Percentiles rank a stretch among this genome's conserved stretches.
Conservation (phyloP, 2,113 vertebrate species). For the Acanthochromis polyacanthus region DNA sequence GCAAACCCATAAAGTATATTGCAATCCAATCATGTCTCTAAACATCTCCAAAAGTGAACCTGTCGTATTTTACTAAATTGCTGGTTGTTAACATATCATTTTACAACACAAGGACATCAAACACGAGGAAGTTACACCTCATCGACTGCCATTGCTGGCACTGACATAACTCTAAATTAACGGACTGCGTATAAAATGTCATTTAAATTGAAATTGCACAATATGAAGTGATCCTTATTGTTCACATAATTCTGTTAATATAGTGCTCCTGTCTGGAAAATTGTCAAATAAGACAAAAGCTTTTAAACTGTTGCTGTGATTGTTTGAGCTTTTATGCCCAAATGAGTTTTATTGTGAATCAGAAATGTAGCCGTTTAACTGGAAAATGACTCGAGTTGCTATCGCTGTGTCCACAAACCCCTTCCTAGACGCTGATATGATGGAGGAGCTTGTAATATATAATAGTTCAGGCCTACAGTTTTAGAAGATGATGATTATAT, state of each 20-base stretch:
- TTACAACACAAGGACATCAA: conserved; percentile 6
- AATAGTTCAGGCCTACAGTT: background rate
- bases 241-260: background rate
- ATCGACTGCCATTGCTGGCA: background rate
- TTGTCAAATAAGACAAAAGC: background rate
- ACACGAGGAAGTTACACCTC: background rate
- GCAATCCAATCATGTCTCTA: conserved; percentile 54
- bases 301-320: background rate
- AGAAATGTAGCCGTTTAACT: conserved; percentile 1
- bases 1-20: conserved; percentile 50
- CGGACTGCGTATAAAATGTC: background rate
- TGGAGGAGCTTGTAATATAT: background rate
- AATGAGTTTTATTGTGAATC: conserved; percentile 37
- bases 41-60: conserved; percentile 53
- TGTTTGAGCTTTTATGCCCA: conserved; percentile 37
- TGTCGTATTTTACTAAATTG: conserved; percentile 24
- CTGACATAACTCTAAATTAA: background rate
- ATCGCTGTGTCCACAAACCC: conserved; percentile 44
- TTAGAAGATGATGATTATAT: background rate
- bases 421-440: background rate
- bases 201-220: background rate
- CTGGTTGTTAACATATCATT: conserved; percentile 33
- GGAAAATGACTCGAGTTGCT: conserved; percentile 45
- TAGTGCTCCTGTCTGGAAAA: background rate
- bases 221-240: background rate